A percentile compares a stretch with the other conserved stretches of the same genome.
Evolutionary conservation across 2,888 invertebrate species (phyloP).

Genomic region (Anarsia innoxiella): DNA sequence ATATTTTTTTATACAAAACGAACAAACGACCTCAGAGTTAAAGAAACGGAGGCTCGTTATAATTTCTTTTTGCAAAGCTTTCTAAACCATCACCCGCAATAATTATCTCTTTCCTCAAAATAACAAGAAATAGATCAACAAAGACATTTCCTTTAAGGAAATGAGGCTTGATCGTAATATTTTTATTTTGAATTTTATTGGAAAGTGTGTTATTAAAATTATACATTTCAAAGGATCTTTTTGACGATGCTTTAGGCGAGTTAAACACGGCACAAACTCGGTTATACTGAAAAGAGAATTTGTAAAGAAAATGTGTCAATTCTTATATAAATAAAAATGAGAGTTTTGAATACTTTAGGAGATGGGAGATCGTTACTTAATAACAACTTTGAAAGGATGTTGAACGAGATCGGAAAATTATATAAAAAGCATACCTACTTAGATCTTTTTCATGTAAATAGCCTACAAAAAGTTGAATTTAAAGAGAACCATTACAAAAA

Average conservation of each 20-base stretch:
- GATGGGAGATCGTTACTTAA: too few species aligned
- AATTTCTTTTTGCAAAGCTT: constrained; percentile 30
- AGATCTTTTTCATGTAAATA: too few species aligned
- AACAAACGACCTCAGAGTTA: constrained; percentile 18
- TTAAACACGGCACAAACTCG: constrained; percentile 18
- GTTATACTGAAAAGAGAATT: constrained; percentile 16
- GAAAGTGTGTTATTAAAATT: not conserved
- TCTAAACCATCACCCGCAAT: constrained; percentile 34
- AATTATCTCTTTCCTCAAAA: constrained; percentile 33
- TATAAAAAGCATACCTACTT: too few species aligned
- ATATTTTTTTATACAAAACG: constrained; percentile 6
- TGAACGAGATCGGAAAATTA: constrained; percentile 1
- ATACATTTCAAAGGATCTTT: not conserved
- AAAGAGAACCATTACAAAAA: not conserved
- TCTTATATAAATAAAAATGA: constrained; percentile 11
- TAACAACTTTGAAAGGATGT: too few species aligned
- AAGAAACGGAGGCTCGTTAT: constrained; percentile 31
- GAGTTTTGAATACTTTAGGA: too few species aligned
- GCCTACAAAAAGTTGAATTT: too few species aligned
- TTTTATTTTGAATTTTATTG: constrained; percentile 35
- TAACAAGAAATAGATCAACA: constrained; percentile 47
- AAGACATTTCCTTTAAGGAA: constrained; percentile 42
- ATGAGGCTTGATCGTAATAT: constrained; percentile 43
- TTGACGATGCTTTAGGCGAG: not conserved
- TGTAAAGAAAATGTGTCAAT: not conserved